Evolutionary conservation across 2,797 vertebrate species (phyloP).

Genomic region (Aplochiton taeniatus): DNA sequence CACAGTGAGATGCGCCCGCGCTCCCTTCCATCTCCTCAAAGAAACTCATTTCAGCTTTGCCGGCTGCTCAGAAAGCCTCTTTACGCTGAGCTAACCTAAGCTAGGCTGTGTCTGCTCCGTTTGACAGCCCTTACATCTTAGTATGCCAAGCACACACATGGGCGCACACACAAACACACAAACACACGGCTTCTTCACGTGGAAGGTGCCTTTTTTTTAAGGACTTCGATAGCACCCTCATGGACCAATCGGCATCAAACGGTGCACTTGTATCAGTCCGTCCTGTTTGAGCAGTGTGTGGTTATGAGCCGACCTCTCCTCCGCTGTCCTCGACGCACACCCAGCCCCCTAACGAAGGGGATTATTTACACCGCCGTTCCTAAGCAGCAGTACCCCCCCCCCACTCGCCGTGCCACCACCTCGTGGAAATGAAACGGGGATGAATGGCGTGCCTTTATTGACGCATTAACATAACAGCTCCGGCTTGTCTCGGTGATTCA

Average conservation of each 20-base stretch:
- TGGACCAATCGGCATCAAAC: neutral
- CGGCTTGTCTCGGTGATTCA: slow-evolving; percentile 62
- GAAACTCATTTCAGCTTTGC: slow-evolving; percentile 73
- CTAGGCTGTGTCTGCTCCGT: slow-evolving; percentile 67
- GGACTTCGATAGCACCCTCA: slow-evolving; percentile 46
- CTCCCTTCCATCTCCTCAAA: slow-evolving; percentile 63
- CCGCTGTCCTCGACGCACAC: no score
- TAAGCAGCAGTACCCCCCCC: no score
- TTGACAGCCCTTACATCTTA: slow-evolving; percentile 71
- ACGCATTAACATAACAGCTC: no score
- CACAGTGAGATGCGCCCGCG: neutral
- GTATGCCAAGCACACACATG: slow-evolving; percentile 59
- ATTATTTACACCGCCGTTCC: no score
- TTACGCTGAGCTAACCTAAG: slow-evolving; percentile 72
- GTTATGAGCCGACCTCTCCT: no score
- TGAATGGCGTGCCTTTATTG: no score
- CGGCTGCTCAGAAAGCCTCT: slow-evolving; percentile 72
- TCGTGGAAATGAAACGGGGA: no score
- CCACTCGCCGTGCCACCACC: no score
- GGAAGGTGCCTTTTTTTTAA: slow-evolving; percentile 36
- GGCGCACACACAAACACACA: slow-evolving; percentile 10
- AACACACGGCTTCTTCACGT: slow-evolving; percentile 36
- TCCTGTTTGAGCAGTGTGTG: no score
- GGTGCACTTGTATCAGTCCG: no score
- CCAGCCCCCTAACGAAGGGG: no score